phyloP scores from a whole-genome alignment of 2,113 vertebrate species.

The human region GRCh38 chr2:143352001-143352500 shows the following conservation, averaged over 20 bases:
- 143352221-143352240: constrained; percentile 21
- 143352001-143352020: not conserved
- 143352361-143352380: not conserved
- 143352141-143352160: not conserved
- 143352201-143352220: constrained; percentile 5
- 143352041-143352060: not conserved
- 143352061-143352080: not conserved
- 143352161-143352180: not conserved
- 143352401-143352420: not conserved
- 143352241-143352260: not conserved
- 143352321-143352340: not conserved
- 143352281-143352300: not conserved
- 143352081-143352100: not conserved
- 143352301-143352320: not conserved
- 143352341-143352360: not conserved
- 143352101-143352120: not conserved
- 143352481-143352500: not conserved
- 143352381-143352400: not conserved
- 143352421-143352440: not conserved
- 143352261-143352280: not conserved
- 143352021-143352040: constrained; percentile 9
- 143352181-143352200: not conserved
- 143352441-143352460: not conserved
- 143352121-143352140: not conserved
- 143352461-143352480: not conserved